Percentiles rank a stretch among this genome's conserved stretches.
Conservation (phyloP, 2,888 invertebrate genomes). For the Acheta domesticus region DNA sequence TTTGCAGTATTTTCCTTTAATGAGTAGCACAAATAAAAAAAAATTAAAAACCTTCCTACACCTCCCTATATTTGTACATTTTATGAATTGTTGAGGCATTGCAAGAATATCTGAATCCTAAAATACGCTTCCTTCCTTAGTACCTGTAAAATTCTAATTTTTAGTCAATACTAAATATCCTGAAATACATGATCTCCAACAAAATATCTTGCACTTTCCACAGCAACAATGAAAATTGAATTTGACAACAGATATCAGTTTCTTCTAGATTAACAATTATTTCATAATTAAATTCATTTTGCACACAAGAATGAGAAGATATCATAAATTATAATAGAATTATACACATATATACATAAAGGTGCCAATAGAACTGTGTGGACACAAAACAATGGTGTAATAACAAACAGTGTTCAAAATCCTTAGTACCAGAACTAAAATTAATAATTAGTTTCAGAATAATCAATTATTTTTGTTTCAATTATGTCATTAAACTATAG, state of each 20-base stretch:
- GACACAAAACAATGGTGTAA: background rate
- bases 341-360: conserved; percentile 2
- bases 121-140: background rate
- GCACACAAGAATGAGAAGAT: background rate
- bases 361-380: conserved; percentile 7
- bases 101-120: background rate
- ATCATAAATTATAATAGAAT: background rate
- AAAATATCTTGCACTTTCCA: too few species aligned
- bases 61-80: background rate
- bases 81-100: background rate
- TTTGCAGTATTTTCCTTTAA: background rate
- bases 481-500: background rate
- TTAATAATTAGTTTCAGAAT: background rate
- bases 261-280: too few species aligned
- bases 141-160: too few species aligned
- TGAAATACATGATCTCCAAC: too few species aligned
- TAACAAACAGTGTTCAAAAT: background rate
- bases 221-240: too few species aligned
- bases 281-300: background rate
- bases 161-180: too few species aligned
- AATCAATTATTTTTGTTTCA: too few species aligned
- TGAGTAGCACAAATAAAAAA: background rate
- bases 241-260: too few species aligned
- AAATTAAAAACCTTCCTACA: background rate
- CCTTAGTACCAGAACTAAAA: conserved; percentile 2